Evolutionary conservation across 1,140 invertebrate genomes (phyloP).

Genomic region (Chionoecetes opilio): DNA sequence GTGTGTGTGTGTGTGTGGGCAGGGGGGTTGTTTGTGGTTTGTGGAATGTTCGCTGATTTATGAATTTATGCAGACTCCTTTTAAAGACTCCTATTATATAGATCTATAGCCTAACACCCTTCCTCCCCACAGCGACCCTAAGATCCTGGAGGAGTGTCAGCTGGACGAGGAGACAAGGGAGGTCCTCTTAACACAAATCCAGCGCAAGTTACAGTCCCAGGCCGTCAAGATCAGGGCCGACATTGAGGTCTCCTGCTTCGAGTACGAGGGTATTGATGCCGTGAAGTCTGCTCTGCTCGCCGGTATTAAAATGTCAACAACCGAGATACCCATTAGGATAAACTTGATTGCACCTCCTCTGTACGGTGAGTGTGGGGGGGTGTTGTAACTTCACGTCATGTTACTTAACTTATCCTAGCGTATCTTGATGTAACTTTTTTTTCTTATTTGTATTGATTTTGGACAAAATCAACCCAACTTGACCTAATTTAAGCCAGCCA

Average conservation of each 20-base stretch:
- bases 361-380: slow-evolving; percentile 88
- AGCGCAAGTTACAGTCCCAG: slow-evolving; percentile 97
- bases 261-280: slow-evolving; percentile 99
- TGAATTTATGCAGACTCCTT: too few species aligned
- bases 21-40: too few species aligned
- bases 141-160: slow-evolving; percentile 97
- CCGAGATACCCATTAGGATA: slow-evolving; percentile 98
- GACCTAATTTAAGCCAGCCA: neutral
- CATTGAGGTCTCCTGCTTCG: slow-evolving; percentile 99
- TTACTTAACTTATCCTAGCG: too few species aligned
- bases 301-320: slow-evolving; percentile 96
- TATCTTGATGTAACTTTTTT: neutral
- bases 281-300: slow-evolving; percentile 96
- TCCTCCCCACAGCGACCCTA: slow-evolving; percentile 89
- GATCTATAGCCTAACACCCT: too few species aligned
- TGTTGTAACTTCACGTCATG: too few species aligned
- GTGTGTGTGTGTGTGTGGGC: too few species aligned
- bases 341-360: slow-evolving; percentile 99
- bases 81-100: too few species aligned
- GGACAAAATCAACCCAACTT: too few species aligned
- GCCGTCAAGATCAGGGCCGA: slow-evolving; percentile 99
- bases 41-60: too few species aligned
- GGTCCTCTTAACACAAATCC: slow-evolving; percentile 97
- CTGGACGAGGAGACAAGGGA: slow-evolving; percentile 96
- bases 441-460: too few species aligned